These are phyloP conservation scores for Argyresthia goedartella DNA, from an alignment of 2,888 invertebrate genomes.

Conservation along the genomic window DNA sequence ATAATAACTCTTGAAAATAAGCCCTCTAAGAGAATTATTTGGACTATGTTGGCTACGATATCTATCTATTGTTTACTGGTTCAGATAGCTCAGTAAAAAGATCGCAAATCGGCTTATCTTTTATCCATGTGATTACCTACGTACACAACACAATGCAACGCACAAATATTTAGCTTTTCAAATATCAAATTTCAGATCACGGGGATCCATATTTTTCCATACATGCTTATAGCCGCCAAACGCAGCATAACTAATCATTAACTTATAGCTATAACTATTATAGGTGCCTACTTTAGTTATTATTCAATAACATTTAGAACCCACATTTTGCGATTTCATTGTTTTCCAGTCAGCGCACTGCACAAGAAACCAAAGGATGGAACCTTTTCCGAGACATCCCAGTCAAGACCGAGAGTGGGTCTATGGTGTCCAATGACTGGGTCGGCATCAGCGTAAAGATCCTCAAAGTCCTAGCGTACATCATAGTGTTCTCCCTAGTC, in stretches of 20 bases:
- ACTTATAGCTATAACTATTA: not conserved
- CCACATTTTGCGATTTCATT: conserved; percentile 1
- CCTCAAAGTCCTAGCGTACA: conserved; percentile 77
- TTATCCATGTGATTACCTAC: no score
- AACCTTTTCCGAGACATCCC: conserved; percentile 84
- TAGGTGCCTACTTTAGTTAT: not conserved
- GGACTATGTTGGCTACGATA: no score
- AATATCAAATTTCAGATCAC: no score
- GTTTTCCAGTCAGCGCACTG: conserved; percentile 54
- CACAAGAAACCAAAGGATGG: conserved; percentile 77
- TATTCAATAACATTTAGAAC: not conserved
- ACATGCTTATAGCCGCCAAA: no score
- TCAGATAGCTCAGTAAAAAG: no score
- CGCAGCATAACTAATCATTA: not conserved
- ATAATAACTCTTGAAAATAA: no score
- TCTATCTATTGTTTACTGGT: no score
- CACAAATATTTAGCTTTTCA: no score
- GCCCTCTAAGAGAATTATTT: no score
- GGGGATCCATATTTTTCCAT: no score
- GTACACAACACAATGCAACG: no score
- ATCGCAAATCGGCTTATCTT: no score
- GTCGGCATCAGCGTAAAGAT: conserved; percentile 73
- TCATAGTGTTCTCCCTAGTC: conserved; percentile 75
- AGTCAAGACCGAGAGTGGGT: conserved; percentile 75
- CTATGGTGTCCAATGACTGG: conserved; percentile 74